Conservation (phyloP, 2,113 vertebrate genomes). For the Phodopus roborovskii region DNA sequence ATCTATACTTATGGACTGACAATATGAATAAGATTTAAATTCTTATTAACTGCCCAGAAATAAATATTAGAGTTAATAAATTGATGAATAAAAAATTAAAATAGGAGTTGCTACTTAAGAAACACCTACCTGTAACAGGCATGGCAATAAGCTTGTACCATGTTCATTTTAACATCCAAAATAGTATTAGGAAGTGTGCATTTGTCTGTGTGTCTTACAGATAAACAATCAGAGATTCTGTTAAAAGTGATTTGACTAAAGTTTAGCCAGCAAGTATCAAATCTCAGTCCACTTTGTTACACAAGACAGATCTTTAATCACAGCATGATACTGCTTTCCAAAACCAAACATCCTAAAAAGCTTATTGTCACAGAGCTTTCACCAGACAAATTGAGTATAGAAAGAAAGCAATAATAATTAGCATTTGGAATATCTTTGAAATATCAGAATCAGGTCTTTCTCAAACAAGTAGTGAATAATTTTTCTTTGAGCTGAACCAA, state of each 20-base stretch:
- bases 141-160: background rate
- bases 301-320: background rate
- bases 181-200: background rate
- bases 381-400: slow-evolving; percentile 9
- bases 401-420: slow-evolving; percentile 55
- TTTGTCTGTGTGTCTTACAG: background rate
- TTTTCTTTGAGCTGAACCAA: background rate
- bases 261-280: background rate
- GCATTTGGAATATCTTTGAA: background rate
- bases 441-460: slow-evolving; percentile 30
- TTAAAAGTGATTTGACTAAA: background rate
- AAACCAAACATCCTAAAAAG: slow-evolving; percentile 21
- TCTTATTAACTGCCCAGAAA: slow-evolving; percentile 22
- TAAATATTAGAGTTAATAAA: background rate
- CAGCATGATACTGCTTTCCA: background rate
- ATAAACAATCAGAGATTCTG: background rate
- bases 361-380: background rate
- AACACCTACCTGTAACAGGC: background rate
- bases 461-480: background rate
- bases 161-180: slow-evolving; percentile 7
- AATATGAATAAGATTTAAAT: slow-evolving; percentile 26
- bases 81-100: slow-evolving; percentile 34
- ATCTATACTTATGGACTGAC: background rate
- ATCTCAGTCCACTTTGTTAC: background rate
- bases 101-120: background rate